Evolutionary conservation across 2,113 vertebrate species (phyloP).

Genomic region (Sorex fumeus): DNA sequence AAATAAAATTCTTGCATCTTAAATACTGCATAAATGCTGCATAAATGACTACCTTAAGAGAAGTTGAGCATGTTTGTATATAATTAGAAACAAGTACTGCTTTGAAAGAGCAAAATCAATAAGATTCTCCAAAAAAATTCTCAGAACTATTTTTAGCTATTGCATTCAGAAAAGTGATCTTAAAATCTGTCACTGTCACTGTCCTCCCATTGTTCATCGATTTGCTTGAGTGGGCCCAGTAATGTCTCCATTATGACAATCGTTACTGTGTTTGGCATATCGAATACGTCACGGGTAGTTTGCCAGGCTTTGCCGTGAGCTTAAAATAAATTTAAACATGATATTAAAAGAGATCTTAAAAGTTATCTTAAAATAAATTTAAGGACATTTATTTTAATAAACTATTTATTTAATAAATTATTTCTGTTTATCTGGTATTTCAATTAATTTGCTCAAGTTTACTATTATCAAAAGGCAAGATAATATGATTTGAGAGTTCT

Average conservation of each 20-base stretch:
- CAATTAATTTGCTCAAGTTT: neutral
- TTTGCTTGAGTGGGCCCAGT: too few relatives aligned
- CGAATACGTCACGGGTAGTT: too few relatives aligned
- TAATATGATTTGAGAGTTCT: neutral
- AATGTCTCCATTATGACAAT: too few relatives aligned
- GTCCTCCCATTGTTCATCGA: too few relatives aligned
- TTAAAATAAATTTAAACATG: too few relatives aligned
- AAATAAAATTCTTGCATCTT: conserved; percentile 63
- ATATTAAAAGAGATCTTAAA: too few relatives aligned
- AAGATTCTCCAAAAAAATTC: neutral
- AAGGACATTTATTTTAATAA: neutral
- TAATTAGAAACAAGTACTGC: conserved; percentile 55
- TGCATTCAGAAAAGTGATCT: neutral
- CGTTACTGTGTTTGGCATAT: too few relatives aligned
- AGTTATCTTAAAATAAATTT: neutral
- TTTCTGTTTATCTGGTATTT: neutral
- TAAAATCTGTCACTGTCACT: too few relatives aligned
- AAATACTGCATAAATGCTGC: conserved; percentile 54
- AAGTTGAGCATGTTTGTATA: conserved; percentile 59
- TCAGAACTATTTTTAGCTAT: neutral
- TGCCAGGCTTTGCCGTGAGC: too few relatives aligned
- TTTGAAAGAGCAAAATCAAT: conserved; percentile 37
- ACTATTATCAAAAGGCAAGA: neutral
- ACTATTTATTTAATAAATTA: neutral
- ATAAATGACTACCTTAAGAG: conserved; percentile 69